These are phyloP conservation scores for Drosophila ananassae DNA, from an alignment of 1,140 invertebrate genomes.

Conservation along the genomic window DNA sequence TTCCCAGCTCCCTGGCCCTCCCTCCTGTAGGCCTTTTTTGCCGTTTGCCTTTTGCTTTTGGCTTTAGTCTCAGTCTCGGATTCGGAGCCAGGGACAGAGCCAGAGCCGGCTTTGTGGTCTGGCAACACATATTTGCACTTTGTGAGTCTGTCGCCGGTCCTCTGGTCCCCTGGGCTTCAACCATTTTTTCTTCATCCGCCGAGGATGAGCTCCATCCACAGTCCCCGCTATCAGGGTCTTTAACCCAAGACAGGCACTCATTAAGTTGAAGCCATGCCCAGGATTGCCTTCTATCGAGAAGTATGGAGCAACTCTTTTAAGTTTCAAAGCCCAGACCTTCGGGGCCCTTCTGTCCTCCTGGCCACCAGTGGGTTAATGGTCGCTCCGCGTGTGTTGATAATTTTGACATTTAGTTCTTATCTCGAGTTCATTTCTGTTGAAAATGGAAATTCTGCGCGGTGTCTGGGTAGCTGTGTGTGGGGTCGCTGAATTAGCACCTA, in stretches of 20 bases:
- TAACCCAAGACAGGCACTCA: slow-evolving; percentile 14
- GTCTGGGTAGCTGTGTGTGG: slow-evolving; percentile 18
- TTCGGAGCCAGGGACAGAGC: not conserved
- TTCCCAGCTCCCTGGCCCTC: not conserved
- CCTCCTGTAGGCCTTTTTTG: not conserved
- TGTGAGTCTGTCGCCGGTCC: slow-evolving; percentile 31
- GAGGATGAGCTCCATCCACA: slow-evolving; percentile 11
- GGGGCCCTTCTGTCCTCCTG: not conserved
- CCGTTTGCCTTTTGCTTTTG: slow-evolving; percentile 14
- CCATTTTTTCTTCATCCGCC: not conserved
- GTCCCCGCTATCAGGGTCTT: slow-evolving; percentile 5
- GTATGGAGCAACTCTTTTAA: no score
- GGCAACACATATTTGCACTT: slow-evolving; percentile 76
- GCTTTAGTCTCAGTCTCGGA: not conserved
- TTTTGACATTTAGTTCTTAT: slow-evolving; percentile 79
- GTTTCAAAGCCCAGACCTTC: not conserved
- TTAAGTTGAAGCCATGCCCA: no score
- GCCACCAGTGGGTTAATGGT: slow-evolving; percentile 49
- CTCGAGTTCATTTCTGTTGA: slow-evolving; percentile 69
- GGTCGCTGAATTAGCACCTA: slow-evolving; percentile 74
- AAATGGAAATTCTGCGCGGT: slow-evolving; percentile 55
- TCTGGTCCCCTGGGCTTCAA: not conserved
- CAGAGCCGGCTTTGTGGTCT: slow-evolving; percentile 38
- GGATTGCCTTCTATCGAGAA: no score
- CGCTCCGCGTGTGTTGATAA: slow-evolving; percentile 63